phyloP scores from a whole-genome alignment of 2,797 vertebrate species.

The Rhinoraja longicauda region DNA sequence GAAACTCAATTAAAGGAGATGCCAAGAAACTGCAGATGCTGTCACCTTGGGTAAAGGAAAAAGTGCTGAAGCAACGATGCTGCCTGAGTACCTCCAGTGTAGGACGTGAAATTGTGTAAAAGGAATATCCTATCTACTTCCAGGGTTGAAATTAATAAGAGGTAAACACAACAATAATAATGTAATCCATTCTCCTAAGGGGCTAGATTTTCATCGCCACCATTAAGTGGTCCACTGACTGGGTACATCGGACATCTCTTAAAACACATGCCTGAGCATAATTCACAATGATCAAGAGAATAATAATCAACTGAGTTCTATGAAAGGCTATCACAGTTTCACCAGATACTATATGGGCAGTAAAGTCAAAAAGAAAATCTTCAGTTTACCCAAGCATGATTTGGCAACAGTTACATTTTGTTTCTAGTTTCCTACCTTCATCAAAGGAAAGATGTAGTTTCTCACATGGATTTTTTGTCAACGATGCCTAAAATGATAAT shows the following conservation, averaged over 20 bases:
- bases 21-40: too few species aligned
- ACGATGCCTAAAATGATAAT: background rate
- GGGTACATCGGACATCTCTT: background rate
- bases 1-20: background rate
- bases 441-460: background rate
- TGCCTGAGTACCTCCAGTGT: background rate
- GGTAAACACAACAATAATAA: background rate
- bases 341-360: background rate
- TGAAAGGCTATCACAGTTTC: background rate
- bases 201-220: background rate
- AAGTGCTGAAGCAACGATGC: too few species aligned
- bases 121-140: background rate
- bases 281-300: background rate
- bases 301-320: background rate
- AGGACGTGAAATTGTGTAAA: background rate
- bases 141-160: background rate
- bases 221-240: too few species aligned
- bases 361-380: background rate
- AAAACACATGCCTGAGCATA: background rate
- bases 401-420: background rate
- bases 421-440: slow-evolving; percentile 24
- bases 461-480: background rate
- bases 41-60: too few species aligned
- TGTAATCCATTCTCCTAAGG: background rate
- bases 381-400: background rate